Evolutionary conservation across 2,797 vertebrate genomes (phyloP).

Genomic region (Microchirus variegatus): DNA sequence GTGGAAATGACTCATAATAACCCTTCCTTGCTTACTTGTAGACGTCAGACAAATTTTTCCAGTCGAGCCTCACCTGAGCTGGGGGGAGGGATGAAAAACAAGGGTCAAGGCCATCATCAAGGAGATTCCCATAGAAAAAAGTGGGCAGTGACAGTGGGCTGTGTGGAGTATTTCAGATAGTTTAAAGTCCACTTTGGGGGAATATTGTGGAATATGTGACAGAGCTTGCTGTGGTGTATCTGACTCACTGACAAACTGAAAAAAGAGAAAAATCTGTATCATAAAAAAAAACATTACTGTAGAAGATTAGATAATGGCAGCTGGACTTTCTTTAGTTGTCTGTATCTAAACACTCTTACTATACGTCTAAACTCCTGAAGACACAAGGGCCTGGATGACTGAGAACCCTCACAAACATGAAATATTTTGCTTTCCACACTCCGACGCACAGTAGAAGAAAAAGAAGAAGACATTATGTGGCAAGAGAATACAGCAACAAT

Average conservation of each 20-base stretch:
- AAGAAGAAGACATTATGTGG: too few species aligned
- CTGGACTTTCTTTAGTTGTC: too few species aligned
- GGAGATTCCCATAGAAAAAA: background rate
- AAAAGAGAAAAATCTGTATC: too few species aligned
- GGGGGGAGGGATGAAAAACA: background rate
- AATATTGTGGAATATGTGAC: background rate
- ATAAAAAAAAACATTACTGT: background rate
- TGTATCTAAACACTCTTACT: too few species aligned
- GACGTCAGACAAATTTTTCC: background rate
- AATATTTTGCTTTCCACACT: too few species aligned
- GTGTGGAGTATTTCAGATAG: background rate
- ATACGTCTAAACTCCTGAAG: too few species aligned
- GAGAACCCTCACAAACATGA: too few species aligned
- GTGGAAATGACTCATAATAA: background rate
- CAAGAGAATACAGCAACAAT: too few species aligned
- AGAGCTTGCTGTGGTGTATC: background rate
- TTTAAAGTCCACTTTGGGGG: background rate
- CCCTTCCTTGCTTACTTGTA: background rate
- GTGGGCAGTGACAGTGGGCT: background rate
- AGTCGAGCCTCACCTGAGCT: background rate
- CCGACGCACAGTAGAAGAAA: too few species aligned
- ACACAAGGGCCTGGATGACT: too few species aligned
- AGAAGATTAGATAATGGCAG: too few species aligned
- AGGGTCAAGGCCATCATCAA: background rate
- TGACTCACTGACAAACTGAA: background rate